Evolutionary conservation across 2,888 invertebrate genomes (phyloP).

Genomic region (Pycnomerus fuliginosus): DNA sequence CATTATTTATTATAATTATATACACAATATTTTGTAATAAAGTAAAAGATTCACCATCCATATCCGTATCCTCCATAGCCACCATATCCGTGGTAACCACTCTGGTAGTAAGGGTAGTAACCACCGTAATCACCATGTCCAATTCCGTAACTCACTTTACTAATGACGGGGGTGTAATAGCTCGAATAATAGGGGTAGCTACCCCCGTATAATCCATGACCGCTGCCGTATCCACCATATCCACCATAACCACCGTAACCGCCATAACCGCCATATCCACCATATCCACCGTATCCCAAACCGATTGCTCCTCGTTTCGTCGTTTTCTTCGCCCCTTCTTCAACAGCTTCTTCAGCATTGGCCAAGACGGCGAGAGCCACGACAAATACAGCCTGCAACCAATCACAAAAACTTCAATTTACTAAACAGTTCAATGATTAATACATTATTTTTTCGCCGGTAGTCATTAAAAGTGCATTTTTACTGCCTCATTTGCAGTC

Average conservation of each 20-base stretch:
- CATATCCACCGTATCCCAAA: slow-evolving; percentile 27
- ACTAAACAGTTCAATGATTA: too few relatives aligned
- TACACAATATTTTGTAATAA: neutral
- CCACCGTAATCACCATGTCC: slow-evolving; percentile 21
- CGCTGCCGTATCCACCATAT: slow-evolving; percentile 27
- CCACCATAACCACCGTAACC: slow-evolving; percentile 29
- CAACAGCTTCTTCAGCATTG: slow-evolving; percentile 23
- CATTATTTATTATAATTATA: too few relatives aligned
- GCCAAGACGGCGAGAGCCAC: slow-evolving; percentile 17
- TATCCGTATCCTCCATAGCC: slow-evolving; percentile 26
- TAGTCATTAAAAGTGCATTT: too few relatives aligned
- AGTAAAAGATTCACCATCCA: slow-evolving; percentile 15
- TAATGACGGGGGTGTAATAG: slow-evolving; percentile 16
- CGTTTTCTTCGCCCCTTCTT: slow-evolving; percentile 35
- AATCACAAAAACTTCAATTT: neutral
- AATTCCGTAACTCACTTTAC: slow-evolving; percentile 18
- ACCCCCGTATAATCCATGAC: slow-evolving; percentile 14
- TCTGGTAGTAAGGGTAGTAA: slow-evolving; percentile 21
- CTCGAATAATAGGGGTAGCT: slow-evolving; percentile 22
- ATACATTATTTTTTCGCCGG: too few relatives aligned
- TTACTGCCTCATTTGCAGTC: too few relatives aligned
- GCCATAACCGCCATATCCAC: slow-evolving; percentile 29
- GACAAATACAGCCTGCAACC: slow-evolving; percentile 8
- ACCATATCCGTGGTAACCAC: slow-evolving; percentile 31
- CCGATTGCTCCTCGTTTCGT: slow-evolving; percentile 41